phyloP scores from a whole-genome alignment of 2,113 vertebrate genomes.

The Nannospalax galili region DNA sequence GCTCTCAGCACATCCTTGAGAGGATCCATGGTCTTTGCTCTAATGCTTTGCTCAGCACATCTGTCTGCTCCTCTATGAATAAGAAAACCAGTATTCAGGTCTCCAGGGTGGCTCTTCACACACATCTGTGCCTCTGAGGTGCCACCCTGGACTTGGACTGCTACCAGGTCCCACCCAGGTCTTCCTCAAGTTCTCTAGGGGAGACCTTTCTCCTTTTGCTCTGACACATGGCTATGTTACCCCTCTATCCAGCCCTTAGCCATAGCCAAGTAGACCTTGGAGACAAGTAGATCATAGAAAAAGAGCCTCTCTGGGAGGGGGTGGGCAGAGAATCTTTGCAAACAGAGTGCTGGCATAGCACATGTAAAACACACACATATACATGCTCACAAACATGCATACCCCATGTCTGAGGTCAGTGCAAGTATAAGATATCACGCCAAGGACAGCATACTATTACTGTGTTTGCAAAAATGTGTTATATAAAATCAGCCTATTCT shows the following conservation, averaged over 20 bases:
- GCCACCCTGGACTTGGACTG: neutral
- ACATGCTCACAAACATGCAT: fast-evolving
- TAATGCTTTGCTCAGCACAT: neutral
- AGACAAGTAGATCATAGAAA: slow-evolving; percentile 52
- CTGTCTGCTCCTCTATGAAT: neutral
- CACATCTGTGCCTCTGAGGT: neutral
- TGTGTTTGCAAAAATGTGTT: neutral
- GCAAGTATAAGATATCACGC: neutral
- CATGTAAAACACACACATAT: neutral
- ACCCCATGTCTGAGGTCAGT: fast-evolving
- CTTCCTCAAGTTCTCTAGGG: neutral
- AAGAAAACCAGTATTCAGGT: neutral
- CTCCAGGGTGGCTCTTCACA: neutral
- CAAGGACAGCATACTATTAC: neutral
- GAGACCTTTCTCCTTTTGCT: neutral
- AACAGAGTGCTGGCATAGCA: fast-evolving
- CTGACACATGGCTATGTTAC: neutral
- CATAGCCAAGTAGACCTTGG: slow-evolving; percentile 24
- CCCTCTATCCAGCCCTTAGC: neutral
- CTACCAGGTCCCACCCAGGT: neutral
- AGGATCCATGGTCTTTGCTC: neutral
- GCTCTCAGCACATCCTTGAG: neutral
- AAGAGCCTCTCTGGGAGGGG: neutral
- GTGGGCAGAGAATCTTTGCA: neutral
- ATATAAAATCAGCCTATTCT: neutral